phyloP scores from a whole-genome alignment of 2,797 vertebrate species.

The Potorous gilbertii region DNA sequence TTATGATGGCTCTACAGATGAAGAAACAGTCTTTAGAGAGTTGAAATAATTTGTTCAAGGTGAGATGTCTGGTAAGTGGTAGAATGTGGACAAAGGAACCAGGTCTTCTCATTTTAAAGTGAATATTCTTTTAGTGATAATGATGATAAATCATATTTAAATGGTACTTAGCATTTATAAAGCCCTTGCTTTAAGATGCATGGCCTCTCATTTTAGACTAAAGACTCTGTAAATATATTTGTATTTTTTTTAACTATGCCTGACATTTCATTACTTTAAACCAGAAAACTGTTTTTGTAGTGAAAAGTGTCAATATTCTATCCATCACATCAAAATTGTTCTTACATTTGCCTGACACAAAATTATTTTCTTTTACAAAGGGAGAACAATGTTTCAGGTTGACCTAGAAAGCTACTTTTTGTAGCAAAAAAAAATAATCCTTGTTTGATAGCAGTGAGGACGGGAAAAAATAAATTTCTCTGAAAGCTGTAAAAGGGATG shows the following conservation, averaged over 20 bases:
- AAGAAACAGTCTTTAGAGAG: neutral
- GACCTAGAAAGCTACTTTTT: neutral
- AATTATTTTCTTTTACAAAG: neutral
- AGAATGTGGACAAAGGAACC: neutral
- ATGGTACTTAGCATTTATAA: neutral
- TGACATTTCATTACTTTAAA: conserved; percentile 42
- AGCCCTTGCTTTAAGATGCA: neutral
- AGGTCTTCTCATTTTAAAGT: neutral
- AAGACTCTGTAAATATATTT: conserved; percentile 33
- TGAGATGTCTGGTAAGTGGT: neutral
- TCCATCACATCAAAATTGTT: conserved; percentile 29
- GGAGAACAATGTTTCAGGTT: neutral
- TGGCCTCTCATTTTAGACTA: neutral
- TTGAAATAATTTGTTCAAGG: neutral
- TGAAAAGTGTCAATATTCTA: neutral
- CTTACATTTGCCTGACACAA: conserved; percentile 23
- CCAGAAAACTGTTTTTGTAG: conserved; percentile 15
- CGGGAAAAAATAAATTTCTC: neutral
- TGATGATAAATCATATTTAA: neutral
- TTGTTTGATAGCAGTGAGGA: neutral
- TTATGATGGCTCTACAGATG: neutral
- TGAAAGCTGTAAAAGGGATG: neutral
- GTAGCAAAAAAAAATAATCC: neutral
- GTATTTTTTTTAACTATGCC: conserved; percentile 15
- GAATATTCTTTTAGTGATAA: neutral